Percentiles rank a stretch among this genome's conserved stretches.
Conservation (phyloP, 2,888 invertebrate genomes). For the Elysia crispata region DNA sequence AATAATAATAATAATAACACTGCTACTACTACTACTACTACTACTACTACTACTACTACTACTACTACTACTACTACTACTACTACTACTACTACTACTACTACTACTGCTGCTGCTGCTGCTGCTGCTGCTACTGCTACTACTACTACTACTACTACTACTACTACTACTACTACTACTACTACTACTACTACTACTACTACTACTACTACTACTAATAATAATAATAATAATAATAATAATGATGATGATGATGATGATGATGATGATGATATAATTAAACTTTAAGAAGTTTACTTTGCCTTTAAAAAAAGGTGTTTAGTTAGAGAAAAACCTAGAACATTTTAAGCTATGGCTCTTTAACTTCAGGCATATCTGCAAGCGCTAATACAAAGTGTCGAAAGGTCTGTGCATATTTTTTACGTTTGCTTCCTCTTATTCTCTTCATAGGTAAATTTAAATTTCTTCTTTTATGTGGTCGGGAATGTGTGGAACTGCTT, state of each 20-base stretch:
- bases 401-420: no score
- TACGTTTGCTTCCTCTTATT: no score
- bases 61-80: background rate
- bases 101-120: background rate
- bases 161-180: background rate
- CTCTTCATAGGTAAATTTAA: no score
- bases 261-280: background rate
- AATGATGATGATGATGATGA: background rate
- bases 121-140: background rate
- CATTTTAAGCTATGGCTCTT: no score
- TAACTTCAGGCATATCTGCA: no score
- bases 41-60: background rate
- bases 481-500: no score
- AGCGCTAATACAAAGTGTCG: no score
- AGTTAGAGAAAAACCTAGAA: no score
- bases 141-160: background rate
- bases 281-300: no score
- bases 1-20: constrained; percentile 1
- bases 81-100: background rate
- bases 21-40: background rate
- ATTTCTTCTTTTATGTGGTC: no score
- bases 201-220: no score
- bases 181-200: background rate
- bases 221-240: constrained; percentile 4
- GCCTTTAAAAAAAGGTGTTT: no score